These are phyloP conservation scores for Arenaria interpres DNA, from an alignment of 2,113 vertebrate genomes.

Conservation along the genomic window DNA sequence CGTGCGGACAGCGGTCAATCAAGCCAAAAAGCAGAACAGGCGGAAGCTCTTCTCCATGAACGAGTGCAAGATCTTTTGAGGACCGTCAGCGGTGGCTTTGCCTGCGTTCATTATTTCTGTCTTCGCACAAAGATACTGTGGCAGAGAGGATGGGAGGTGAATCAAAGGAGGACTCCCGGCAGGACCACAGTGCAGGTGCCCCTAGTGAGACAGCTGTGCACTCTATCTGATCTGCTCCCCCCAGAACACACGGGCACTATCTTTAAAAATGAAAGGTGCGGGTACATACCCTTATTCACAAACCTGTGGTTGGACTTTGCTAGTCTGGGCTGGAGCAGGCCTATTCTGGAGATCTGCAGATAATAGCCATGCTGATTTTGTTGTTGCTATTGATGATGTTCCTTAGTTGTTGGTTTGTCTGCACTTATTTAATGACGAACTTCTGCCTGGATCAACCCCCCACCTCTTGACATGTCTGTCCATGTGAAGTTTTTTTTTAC, in stretches of 20 bases:
- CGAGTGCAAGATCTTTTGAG: constrained; percentile 88
- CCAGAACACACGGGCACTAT: background rate
- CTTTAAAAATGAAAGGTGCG: background rate
- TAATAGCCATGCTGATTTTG: background rate
- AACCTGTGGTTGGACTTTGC: background rate
- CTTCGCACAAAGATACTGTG: background rate
- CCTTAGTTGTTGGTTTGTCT: background rate
- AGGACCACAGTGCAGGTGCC: background rate
- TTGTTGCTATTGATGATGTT: background rate
- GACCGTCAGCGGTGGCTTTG: background rate
- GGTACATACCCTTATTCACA: background rate
- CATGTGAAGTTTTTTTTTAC: background rate
- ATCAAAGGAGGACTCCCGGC: background rate
- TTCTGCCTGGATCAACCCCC: background rate
- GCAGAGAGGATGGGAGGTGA: background rate
- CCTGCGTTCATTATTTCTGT: accelerated
- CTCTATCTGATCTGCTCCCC: background rate
- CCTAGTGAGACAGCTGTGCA: background rate
- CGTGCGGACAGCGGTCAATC: constrained; percentile 87
- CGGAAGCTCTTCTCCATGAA: constrained; percentile 86
- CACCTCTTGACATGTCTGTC: background rate
- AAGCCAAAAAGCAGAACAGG: constrained; percentile 79
- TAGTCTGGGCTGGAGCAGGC: background rate
- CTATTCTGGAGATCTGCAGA: background rate
- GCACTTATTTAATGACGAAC: constrained; percentile 31